Conservation (phyloP, 2,888 invertebrate species). For the Dynastes tityus region DNA sequence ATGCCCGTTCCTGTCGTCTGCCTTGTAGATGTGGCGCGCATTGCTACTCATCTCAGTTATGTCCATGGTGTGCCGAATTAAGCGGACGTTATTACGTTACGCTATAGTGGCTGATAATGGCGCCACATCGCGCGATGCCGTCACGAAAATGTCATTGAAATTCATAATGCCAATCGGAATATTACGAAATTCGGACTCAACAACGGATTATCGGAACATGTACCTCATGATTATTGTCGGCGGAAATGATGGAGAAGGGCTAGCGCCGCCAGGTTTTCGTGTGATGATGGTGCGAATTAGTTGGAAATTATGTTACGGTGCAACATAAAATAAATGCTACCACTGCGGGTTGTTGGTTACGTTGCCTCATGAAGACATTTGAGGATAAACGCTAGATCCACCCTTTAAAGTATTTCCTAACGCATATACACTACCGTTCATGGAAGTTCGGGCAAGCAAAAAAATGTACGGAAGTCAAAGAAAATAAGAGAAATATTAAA, state of each 20-base stretch:
- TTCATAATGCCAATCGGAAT: conserved; percentile 38
- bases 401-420: too few relatives aligned
- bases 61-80: conserved; percentile 31
- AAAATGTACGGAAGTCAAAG: too few relatives aligned
- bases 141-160: conserved; percentile 17
- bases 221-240: conserved; percentile 19
- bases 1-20: conserved; percentile 26
- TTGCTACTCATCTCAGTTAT: not conserved
- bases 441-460: too few relatives aligned
- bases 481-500: too few relatives aligned
- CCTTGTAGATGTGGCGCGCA: not conserved
- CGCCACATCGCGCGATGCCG: not conserved
- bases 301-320: not conserved
- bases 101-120: not conserved
- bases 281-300: not conserved
- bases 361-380: too few relatives aligned
- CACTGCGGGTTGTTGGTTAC: not conserved
- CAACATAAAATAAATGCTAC: not conserved
- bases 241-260: not conserved
- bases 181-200: conserved; percentile 11
- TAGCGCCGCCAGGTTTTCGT: not conserved
- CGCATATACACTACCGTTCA: too few relatives aligned
- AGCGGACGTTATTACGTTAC: conserved; percentile 28
- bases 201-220: conserved; percentile 25
- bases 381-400: too few relatives aligned